Evolutionary conservation across 2,113 vertebrate species (phyloP).

Genomic region (Myotis yumanensis): DNA sequence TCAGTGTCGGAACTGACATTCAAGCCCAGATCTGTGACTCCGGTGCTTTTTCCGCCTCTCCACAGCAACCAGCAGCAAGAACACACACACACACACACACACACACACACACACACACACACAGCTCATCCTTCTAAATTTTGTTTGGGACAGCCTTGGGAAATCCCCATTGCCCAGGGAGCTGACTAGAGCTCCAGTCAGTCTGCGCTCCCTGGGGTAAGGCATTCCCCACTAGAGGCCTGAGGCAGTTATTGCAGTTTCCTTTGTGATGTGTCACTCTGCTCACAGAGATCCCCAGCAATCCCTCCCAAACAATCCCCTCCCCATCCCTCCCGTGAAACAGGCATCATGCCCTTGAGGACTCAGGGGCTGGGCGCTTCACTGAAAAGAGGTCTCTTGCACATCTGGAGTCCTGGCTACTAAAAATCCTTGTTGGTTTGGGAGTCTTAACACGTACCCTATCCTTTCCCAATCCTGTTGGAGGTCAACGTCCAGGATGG

Average conservation of each 20-base stretch:
- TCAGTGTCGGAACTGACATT: slow-evolving; percentile 23
- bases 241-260: slow-evolving; percentile 52
- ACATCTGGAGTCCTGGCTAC: background rate
- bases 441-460: background rate
- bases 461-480: background rate
- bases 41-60: background rate
- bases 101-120: background rate
- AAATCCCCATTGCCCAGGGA: slow-evolving; percentile 48
- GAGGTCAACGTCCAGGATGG: background rate
- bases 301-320: slow-evolving; percentile 26
- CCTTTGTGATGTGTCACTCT: slow-evolving; percentile 65
- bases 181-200: slow-evolving; percentile 33
- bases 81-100: background rate
- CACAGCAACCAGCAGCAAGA: background rate
- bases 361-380: background rate
- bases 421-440: background rate
- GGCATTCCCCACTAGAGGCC: slow-evolving; percentile 51
- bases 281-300: slow-evolving; percentile 16
- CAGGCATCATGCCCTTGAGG: slow-evolving; percentile 1
- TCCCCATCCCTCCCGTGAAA: background rate
- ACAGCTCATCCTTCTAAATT: slow-evolving; percentile 1
- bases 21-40: background rate
- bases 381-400: background rate
- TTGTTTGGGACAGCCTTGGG: background rate
- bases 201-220: background rate